phyloP scores from a whole-genome alignment of 2,797 vertebrate species.

The Cynopterus sphinx region DNA sequence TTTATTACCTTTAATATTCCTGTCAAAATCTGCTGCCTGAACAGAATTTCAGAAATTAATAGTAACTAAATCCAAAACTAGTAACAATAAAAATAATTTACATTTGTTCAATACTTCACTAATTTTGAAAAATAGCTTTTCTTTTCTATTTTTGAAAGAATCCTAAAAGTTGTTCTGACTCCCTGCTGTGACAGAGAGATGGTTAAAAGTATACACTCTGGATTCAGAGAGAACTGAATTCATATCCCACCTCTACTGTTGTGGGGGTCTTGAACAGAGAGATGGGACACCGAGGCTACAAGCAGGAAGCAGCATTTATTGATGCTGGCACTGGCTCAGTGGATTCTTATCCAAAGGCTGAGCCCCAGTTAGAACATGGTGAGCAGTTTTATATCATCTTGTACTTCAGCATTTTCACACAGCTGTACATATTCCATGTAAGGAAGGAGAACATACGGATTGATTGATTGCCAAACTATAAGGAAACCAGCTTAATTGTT shows the following conservation, averaged over 20 bases:
- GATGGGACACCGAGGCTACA: too few species aligned
- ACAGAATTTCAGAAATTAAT: slow-evolving; percentile 29
- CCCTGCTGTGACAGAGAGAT: neutral
- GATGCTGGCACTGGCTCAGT: too few species aligned
- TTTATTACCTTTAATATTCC: slow-evolving; percentile 23
- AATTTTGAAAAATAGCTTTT: neutral
- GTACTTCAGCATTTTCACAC: too few species aligned
- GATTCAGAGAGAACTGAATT: neutral
- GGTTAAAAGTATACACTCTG: neutral
- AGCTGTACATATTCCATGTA: too few species aligned
- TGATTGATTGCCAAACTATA: too few species aligned
- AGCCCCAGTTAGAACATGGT: too few species aligned
- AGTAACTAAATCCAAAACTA: neutral
- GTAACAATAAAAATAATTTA: slow-evolving; percentile 10
- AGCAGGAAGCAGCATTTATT: too few species aligned
- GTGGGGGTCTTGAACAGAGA: too few species aligned
- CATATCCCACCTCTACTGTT: neutral
- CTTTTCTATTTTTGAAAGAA: neutral
- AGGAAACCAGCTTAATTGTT: too few species aligned
- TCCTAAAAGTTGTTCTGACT: neutral
- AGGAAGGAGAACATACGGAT: too few species aligned
- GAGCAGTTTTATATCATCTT: too few species aligned
- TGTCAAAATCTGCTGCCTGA: neutral
- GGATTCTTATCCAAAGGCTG: too few species aligned
- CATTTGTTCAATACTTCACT: neutral